Evolutionary conservation across 1,140 invertebrate genomes (phyloP).

Genomic region (Drosophila orosa): DNA sequence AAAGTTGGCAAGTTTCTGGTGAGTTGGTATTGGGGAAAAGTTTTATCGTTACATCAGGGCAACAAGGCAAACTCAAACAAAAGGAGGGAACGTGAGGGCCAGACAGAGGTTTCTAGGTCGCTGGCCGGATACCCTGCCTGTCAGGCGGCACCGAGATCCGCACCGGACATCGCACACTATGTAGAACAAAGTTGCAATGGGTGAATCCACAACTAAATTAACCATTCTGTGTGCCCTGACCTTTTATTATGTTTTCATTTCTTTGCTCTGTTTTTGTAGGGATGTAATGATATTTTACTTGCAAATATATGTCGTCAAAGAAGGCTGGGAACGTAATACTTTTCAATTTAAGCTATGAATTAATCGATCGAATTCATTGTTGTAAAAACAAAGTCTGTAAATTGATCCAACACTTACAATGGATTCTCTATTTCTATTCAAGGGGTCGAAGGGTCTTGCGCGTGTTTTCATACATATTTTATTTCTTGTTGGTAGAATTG

Average conservation of each 20-base stretch:
- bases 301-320: background rate
- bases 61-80: slow-evolving; percentile 31
- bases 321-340: background rate
- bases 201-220: background rate
- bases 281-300: background rate
- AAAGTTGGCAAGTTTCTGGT: slow-evolving; percentile 38
- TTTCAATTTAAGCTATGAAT: background rate
- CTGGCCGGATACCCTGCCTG: slow-evolving; percentile 23
- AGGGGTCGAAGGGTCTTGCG: too few species aligned
- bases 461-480: background rate
- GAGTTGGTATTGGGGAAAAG: slow-evolving; percentile 49
- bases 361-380: background rate
- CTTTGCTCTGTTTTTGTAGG: background rate
- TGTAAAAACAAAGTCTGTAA: background rate
- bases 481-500: too few species aligned
- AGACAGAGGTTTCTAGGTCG: slow-evolving; percentile 42
- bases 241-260: background rate
- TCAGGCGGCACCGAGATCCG: background rate
- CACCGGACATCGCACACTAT: background rate
- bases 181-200: background rate
- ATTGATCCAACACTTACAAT: too few species aligned
- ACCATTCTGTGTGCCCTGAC: background rate
- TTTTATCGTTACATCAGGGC: slow-evolving; percentile 72
- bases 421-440: too few species aligned
- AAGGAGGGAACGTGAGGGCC: slow-evolving; percentile 26